phyloP scores from a whole-genome alignment of 2,113 vertebrate species.

The Melanocharis versteri region DNA sequence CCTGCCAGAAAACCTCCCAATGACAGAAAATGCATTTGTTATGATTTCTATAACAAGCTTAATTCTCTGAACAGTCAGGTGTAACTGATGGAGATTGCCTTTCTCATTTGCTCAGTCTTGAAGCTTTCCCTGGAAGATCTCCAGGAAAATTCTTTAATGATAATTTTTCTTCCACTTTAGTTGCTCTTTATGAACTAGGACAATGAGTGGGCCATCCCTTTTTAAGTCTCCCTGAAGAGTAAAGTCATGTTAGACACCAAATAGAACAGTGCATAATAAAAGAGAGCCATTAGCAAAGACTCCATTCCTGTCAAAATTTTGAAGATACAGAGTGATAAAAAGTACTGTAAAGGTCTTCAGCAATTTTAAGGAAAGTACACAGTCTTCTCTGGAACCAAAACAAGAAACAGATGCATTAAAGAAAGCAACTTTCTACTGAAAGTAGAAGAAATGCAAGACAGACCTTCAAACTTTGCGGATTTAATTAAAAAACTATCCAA shows the following conservation, averaged over 20 bases:
- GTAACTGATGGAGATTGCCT: neutral
- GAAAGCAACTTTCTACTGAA: neutral
- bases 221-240: neutral
- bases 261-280: neutral
- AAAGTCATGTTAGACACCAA: neutral
- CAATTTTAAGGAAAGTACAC: neutral
- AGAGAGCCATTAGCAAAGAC: neutral
- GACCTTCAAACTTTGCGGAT: neutral
- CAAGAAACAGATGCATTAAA: neutral
- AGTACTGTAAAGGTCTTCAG: neutral
- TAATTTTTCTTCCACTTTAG: neutral
- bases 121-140: neutral
- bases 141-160: neutral
- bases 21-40: conserved; percentile 20
- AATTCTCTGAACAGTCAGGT: neutral
- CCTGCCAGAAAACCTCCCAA: neutral
- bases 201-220: neutral
- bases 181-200: neutral
- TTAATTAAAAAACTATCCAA: neutral
- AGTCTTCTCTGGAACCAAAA: neutral
- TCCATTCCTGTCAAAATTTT: neutral
- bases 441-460: neutral
- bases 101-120: neutral
- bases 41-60: neutral
- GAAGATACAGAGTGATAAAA: neutral